A percentile compares a stretch with the other conserved stretches of the same genome.
These are phyloP conservation scores for Lypha dubia DNA, from an alignment of 2,888 invertebrate species.

Conservation along the genomic window DNA sequence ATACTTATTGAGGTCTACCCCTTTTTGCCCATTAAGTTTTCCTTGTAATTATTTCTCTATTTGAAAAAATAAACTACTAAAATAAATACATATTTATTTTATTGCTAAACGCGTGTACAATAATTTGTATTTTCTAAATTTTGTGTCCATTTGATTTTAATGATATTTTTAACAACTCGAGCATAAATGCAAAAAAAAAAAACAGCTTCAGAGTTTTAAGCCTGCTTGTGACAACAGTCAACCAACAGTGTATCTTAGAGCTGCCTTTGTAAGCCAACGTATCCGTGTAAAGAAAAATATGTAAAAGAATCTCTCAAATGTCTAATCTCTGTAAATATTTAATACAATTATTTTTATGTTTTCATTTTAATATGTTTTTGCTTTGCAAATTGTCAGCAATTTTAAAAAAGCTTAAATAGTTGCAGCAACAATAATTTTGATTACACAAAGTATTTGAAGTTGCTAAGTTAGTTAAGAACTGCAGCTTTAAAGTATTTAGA, in stretches of 20 bases:
- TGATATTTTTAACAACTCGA: constrained; percentile 41
- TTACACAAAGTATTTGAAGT: constrained; percentile 7
- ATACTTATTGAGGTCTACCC: not conserved
- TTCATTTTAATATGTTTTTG: not conserved
- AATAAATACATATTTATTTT: not conserved
- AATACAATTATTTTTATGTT: not conserved
- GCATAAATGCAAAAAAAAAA: constrained; percentile 5
- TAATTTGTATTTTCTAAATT: constrained; percentile 12
- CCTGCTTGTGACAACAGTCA: not conserved
- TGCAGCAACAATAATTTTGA: constrained; percentile 2
- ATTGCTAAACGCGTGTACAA: not conserved
- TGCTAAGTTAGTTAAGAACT: not conserved
- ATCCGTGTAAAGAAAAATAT: constrained; percentile 4
- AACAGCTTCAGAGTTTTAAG: constrained; percentile 3
- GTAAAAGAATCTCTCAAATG: not conserved
- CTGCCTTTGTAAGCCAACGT: not conserved
- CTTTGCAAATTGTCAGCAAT: not conserved
- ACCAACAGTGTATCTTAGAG: not conserved
- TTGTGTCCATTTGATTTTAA: constrained; percentile 40
- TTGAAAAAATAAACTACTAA: not conserved
- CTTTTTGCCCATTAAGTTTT: not conserved
- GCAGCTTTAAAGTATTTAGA: not conserved
- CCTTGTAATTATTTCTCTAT: constrained; percentile 8
- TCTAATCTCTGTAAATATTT: not conserved
- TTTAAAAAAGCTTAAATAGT: not conserved